Evolutionary conservation across 2,888 invertebrate genomes (phyloP).

Genomic region (Sphaerophoria rueppellii): DNA sequence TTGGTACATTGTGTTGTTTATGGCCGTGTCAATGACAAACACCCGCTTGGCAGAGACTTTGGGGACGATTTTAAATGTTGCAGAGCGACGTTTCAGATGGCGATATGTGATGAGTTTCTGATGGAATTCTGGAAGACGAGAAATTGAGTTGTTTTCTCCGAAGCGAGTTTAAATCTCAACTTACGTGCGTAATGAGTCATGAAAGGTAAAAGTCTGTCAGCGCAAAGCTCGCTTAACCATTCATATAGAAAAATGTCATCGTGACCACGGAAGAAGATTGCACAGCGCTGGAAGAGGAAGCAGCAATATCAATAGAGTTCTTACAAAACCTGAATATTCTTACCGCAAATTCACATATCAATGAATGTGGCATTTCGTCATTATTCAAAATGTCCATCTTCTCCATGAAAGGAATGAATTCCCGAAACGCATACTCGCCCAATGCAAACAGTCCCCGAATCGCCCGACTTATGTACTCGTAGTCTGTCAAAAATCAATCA

Average conservation of each 20-base stretch:
- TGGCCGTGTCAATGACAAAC: conserved; percentile 44
- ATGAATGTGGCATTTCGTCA: conserved; percentile 77
- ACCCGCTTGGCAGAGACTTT: conserved; percentile 78
- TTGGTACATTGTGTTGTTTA: conserved; percentile 79
- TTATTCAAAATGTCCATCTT: conserved; percentile 79
- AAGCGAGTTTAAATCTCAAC: conserved; percentile 28
- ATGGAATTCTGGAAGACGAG: conserved; percentile 75
- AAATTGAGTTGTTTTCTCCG: neutral
- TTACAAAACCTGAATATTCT: conserved; percentile 10
- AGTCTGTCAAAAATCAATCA: conserved; percentile 76
- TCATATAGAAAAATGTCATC: conserved; percentile 81
- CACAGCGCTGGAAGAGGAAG: conserved; percentile 75
- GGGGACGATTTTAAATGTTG: conserved; percentile 77
- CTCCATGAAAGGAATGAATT: conserved; percentile 80
- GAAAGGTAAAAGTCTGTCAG: conserved; percentile 79
- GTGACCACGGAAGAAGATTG: conserved; percentile 78
- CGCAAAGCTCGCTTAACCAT: conserved; percentile 80
- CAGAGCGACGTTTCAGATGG: conserved; percentile 73
- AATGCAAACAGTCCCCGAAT: conserved; percentile 79
- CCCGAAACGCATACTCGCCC: conserved; percentile 81
- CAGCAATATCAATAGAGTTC: too few relatives aligned
- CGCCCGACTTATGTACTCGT: conserved; percentile 79
- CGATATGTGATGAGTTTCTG: conserved; percentile 76
- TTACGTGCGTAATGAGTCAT: conserved; percentile 79
- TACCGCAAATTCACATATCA: conserved; percentile 78